Evolutionary conservation across 2,113 vertebrate species (phyloP).

Genomic region (Gasterosteus aculeatus): DNA sequence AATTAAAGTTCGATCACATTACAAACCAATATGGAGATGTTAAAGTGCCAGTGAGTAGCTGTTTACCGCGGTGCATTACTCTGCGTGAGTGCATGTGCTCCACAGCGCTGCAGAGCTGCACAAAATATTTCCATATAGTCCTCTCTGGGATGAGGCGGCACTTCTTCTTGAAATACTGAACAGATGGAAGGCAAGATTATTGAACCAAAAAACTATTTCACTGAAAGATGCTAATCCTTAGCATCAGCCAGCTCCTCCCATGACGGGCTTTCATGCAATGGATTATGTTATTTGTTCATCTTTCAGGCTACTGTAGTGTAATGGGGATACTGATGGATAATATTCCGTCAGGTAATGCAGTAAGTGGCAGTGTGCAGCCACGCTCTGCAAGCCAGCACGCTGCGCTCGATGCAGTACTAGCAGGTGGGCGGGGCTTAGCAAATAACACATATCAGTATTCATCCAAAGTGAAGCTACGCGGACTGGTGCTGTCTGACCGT

Average conservation of each 20-base stretch:
- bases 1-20: neutral
- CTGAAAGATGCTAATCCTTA: neutral
- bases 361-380: neutral
- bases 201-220: neutral
- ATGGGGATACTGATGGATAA: neutral
- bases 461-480: neutral
- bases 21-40: neutral
- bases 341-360: neutral
- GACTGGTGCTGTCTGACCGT: slow-evolving; percentile 80
- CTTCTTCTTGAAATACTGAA: slow-evolving; percentile 96
- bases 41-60: neutral
- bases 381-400: too few species aligned
- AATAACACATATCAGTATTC: neutral
- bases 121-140: slow-evolving; percentile 97
- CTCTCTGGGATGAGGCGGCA: slow-evolving; percentile 93
- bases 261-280: neutral
- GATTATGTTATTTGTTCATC: neutral
- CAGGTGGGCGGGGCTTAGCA: too few species aligned
- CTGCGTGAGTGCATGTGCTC: slow-evolving; percentile 97
- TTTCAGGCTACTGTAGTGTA: too few species aligned
- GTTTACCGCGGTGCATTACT: slow-evolving; percentile 93
- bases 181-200: slow-evolving; percentile 1
- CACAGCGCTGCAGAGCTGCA: slow-evolving; percentile 94
- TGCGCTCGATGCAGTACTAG: neutral
- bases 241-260: too few species aligned